Percentiles rank a stretch among this genome's conserved stretches.
Evolutionary conservation across 2,888 invertebrate genomes (phyloP).

Genomic region (Epicampocera succincta): DNA sequence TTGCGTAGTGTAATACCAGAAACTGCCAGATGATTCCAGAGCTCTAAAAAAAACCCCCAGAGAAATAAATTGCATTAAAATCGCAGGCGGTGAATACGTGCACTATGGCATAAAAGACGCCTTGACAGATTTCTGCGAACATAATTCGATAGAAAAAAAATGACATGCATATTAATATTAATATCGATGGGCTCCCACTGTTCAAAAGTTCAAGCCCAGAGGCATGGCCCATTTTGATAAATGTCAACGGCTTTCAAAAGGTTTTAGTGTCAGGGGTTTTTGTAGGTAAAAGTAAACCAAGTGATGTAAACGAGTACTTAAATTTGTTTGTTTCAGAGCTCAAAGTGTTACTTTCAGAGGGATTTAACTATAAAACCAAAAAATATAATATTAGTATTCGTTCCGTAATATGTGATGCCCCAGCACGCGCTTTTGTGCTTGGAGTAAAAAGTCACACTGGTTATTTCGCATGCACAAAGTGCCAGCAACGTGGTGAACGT

Average conservation of each 20-base stretch:
- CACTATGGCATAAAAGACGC: conserved; percentile 21
- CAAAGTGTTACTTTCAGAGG: conserved; percentile 25
- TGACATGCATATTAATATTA: conserved; percentile 13
- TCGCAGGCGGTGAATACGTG: too few relatives aligned
- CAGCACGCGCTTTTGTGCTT: conserved; percentile 44
- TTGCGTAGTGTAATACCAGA: too few relatives aligned
- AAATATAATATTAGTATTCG: conserved; percentile 1
- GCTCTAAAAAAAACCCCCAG: too few relatives aligned
- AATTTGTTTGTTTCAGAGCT: conserved; percentile 44
- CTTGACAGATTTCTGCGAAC: conserved; percentile 10
- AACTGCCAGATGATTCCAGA: too few relatives aligned
- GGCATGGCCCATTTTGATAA: conserved; percentile 46
- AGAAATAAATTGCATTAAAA: too few relatives aligned
- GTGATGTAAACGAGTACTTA: conserved; percentile 30
- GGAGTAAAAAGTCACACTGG: conserved; percentile 37
- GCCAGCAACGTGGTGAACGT: conserved; percentile 11
- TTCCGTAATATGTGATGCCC: conserved; percentile 38
- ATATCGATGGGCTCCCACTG: conserved; percentile 45
- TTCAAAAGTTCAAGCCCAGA: conserved; percentile 32
- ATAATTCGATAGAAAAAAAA: conserved; percentile 3
- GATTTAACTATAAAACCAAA: conserved; percentile 28
- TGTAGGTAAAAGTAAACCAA: conserved; percentile 25
- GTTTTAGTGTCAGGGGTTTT: conserved; percentile 26
- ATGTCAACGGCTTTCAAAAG: conserved; percentile 24
- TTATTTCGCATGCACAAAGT: conserved; percentile 41